A percentile compares a stretch with the other conserved stretches of the same genome.
Evolutionary conservation across 2,113 vertebrate species (phyloP).

Genomic region (Indicator maculatus): DNA sequence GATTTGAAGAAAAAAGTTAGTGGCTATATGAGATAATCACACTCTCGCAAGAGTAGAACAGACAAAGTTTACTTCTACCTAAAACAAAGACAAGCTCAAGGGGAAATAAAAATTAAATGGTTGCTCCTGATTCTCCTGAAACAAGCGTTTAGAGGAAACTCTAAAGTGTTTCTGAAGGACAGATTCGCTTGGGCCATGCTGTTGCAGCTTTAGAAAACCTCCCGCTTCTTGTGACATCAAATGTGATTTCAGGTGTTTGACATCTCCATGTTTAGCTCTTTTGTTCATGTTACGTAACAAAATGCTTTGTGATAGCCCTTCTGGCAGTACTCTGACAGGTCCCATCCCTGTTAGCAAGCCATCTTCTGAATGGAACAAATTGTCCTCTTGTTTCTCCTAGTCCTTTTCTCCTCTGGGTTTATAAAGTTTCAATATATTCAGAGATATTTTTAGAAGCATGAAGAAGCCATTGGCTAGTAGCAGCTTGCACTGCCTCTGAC

Average conservation of each 20-base stretch:
- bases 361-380: neutral
- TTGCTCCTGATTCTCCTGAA: neutral
- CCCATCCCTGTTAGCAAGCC: neutral
- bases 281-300: accelerated
- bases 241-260: neutral
- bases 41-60: neutral
- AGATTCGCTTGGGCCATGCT: neutral
- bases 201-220: neutral
- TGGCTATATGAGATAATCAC: neutral
- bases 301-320: neutral
- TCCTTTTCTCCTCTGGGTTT: neutral
- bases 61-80: neutral
- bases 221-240: neutral
- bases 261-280: neutral
- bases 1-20: neutral
- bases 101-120: neutral
- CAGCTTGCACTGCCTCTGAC: neutral
- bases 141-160: neutral
- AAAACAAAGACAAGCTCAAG: neutral
- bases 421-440: neutral
- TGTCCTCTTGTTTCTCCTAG: neutral
- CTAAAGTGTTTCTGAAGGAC: neutral
- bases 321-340: neutral
- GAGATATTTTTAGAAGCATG: neutral
- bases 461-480: neutral